phyloP scores from a whole-genome alignment of 2,113 vertebrate genomes.

The Bubo blakistoni region DNA sequence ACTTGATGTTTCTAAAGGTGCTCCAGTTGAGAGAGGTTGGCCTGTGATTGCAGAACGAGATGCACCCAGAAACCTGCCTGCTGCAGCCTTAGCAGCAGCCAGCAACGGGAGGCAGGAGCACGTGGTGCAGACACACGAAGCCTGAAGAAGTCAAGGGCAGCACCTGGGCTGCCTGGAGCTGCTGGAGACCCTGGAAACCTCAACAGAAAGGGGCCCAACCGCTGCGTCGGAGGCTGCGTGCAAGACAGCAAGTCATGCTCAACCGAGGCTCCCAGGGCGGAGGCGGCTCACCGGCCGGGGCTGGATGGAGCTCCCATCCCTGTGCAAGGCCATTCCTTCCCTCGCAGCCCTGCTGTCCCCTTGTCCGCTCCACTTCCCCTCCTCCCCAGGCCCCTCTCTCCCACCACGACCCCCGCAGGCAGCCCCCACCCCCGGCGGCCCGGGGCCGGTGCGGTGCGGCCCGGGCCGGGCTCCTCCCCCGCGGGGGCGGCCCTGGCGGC shows the following conservation, averaged over 20 bases:
- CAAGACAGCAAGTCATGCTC: fast-evolving
- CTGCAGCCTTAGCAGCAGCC: background rate
- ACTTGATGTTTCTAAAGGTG: background rate
- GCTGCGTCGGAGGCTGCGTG: background rate
- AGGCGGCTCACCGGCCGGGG: fast-evolving
- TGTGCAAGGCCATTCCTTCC: fast-evolving
- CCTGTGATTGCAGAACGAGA: background rate
- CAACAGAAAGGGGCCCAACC: background rate
- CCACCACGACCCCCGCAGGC: background rate
- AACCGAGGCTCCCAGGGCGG: fast-evolving
- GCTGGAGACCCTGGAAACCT: background rate
- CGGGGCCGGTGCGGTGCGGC: background rate
- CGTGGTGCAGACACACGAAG: fast-evolving
- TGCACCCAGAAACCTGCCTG: background rate
- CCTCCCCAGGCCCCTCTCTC: background rate
- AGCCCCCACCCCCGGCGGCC: background rate
- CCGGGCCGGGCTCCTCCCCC: slow-evolving; percentile 32
- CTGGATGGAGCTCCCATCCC: too few relatives aligned
- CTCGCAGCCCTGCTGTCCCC: background rate
- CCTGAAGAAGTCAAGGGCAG: background rate
- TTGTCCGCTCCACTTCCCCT: fast-evolving
- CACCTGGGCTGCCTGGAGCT: background rate
- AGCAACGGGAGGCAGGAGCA: background rate
- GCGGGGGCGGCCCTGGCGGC: slow-evolving; percentile 60
- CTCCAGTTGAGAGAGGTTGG: background rate